Evolutionary conservation across 2,113 vertebrate genomes (phyloP), one percentile per base, ranked within the genome.

Genomic region (Pelecanoides urinatrix): DNA sequence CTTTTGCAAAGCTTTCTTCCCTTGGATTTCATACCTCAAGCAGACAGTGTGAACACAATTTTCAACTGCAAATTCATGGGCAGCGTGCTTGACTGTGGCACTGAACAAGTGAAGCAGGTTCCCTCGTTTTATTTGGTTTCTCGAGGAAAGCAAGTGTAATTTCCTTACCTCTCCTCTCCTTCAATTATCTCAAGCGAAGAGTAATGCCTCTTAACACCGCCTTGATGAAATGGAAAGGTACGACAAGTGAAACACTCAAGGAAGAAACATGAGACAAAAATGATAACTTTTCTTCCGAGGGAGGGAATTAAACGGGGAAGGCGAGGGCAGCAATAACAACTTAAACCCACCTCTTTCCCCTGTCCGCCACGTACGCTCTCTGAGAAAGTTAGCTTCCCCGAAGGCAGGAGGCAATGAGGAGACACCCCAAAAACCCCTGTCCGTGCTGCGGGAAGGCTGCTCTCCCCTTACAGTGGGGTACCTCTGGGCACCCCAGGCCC

Each of bases 401-500:
- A 44, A 55, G 29, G 44, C 77, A 81, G 44, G 15, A 85, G 11
- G 11, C 21, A 32, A 47, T 1, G 20, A 75, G 73, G 11, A 74
- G 30, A 36, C 7, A 29, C 20, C 49, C 42, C 6, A 0, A 25
- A 42, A 79, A 3, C 0, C 7, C 14, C 36, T 27, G 16, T 29
- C 11, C 0, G 0, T 53, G 49, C 14, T 0, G 2, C 0, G 2
- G 52, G 45, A 84, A 56, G 68, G 53, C 66, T 65, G 23, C 2
- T 40, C 4, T 80, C 13, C 17, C 32, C 17, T 38, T 21, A 34
- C 1, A 2, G 36, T 23, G 38, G 10, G 34, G 10, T 20, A 16
- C 30, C 23, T 23, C 16, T 9, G 44, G 22, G 29, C 7, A 34
- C 6, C 10, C 9, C 36, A n/a, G 32, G 16, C n/a, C 38, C 7